Conservation (phyloP, 1,140 invertebrate genomes). For the Triops cancriformis region DNA sequence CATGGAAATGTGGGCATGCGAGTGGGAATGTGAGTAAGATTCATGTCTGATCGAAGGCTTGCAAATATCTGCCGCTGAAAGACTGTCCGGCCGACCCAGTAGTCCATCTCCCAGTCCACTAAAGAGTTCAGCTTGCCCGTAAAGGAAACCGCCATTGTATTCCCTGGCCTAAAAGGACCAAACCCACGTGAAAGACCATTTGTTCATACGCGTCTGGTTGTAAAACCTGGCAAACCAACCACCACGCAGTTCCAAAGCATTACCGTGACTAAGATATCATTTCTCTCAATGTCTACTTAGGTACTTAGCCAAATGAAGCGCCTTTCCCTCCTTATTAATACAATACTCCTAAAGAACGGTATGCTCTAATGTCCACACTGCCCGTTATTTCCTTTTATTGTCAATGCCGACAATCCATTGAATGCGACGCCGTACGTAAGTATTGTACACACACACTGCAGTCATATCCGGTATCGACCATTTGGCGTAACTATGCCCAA, state of each 20-base stretch:
- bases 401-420: not conserved
- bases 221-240: not conserved
- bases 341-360: not conserved
- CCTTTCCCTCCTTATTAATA: too few relatives aligned
- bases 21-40: not conserved
- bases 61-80: constrained; percentile 17
- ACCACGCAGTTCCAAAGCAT: not conserved
- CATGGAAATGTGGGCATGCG: constrained; percentile 20
- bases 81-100: constrained; percentile 15
- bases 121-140: constrained; percentile 25
- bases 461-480: not conserved
- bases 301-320: not conserved
- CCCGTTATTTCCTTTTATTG: not conserved
- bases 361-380: not conserved
- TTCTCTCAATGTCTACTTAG: not conserved
- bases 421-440: not conserved
- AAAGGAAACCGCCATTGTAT: constrained; percentile 25
- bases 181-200: not conserved
- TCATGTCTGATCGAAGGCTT: constrained; percentile 18
- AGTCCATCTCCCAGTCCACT: constrained; percentile 23
- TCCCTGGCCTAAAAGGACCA: constrained; percentile 18
- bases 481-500: not conserved
- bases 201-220: not conserved
- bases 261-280: too few relatives aligned
- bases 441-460: not conserved